phyloP scores from a whole-genome alignment of 2,888 invertebrate species.

The Tridacna gigas region DNA sequence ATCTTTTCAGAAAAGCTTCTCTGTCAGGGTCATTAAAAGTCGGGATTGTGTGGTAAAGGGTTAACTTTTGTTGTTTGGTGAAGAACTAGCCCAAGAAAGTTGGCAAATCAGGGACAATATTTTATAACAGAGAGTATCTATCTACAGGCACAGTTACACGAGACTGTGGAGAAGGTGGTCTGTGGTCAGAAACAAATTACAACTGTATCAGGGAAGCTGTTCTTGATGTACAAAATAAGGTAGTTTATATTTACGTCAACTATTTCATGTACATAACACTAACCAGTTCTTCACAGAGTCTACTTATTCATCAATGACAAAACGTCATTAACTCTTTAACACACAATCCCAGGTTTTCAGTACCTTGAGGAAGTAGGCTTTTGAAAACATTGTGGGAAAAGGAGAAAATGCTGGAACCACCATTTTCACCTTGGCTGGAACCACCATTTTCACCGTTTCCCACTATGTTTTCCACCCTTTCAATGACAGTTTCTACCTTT shows the following conservation, averaged over 20 bases:
- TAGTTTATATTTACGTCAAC: not conserved
- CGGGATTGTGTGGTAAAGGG: too few relatives aligned
- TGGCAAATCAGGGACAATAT: too few relatives aligned
- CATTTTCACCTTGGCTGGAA: not conserved
- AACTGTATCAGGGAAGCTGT: constrained; percentile 8
- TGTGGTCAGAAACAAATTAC: constrained; percentile 8
- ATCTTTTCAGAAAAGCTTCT: too few relatives aligned
- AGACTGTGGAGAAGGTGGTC: not conserved
- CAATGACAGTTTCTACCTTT: not conserved
- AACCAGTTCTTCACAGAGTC: not conserved
- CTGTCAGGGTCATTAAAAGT: too few relatives aligned
- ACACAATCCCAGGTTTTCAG: not conserved
- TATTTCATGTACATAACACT: not conserved
- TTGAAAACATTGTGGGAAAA: constrained; percentile 1
- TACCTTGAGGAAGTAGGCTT: not conserved
- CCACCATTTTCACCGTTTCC: not conserved
- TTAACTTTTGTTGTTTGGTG: too few relatives aligned
- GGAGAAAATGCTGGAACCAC: not conserved
- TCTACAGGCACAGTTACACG: constrained; percentile 1
- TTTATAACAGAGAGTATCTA: too few relatives aligned
- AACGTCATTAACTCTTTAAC: not conserved
- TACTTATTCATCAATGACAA: not conserved
- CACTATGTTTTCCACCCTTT: not conserved
- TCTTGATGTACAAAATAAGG: not conserved
- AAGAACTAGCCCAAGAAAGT: too few relatives aligned